A percentile compares a stretch with the other conserved stretches of the same genome.
These are phyloP conservation scores for Aselliscus stoliczkanus DNA, from an alignment of 2,797 vertebrate species.

Conservation along the genomic window DNA sequence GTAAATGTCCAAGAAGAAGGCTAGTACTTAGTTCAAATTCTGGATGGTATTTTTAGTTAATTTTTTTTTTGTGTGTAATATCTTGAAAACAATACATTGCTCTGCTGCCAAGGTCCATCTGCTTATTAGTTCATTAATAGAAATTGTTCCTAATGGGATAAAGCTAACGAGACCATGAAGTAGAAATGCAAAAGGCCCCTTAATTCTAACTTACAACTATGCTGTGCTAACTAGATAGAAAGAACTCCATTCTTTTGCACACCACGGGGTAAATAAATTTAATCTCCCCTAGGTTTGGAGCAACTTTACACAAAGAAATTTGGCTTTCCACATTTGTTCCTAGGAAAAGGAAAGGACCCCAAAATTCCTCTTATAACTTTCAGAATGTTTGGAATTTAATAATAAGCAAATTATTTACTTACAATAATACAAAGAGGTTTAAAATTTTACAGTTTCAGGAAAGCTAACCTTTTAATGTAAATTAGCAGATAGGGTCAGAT, in stretches of 20 bases:
- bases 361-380: background rate
- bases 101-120: background rate
- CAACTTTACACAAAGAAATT: background rate
- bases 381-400: conserved; percentile 6
- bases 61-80: background rate
- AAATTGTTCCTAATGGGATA: conserved; percentile 19
- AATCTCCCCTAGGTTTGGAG: background rate
- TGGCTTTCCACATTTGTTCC: background rate
- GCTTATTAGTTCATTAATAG: conserved; percentile 19
- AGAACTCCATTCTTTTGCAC: background rate
- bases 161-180: background rate
- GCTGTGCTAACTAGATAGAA: background rate
- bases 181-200: background rate
- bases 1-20: background rate
- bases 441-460: background rate
- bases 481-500: background rate
- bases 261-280: background rate
- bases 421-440: background rate
- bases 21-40: background rate
- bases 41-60: conserved; percentile 8
- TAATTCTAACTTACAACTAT: conserved; percentile 16
- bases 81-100: conserved; percentile 9
- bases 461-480: background rate
- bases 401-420: background rate
- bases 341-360: background rate